Evolutionary conservation across 2,797 vertebrate species (phyloP).

Genomic region (Rachycentron canadum): DNA sequence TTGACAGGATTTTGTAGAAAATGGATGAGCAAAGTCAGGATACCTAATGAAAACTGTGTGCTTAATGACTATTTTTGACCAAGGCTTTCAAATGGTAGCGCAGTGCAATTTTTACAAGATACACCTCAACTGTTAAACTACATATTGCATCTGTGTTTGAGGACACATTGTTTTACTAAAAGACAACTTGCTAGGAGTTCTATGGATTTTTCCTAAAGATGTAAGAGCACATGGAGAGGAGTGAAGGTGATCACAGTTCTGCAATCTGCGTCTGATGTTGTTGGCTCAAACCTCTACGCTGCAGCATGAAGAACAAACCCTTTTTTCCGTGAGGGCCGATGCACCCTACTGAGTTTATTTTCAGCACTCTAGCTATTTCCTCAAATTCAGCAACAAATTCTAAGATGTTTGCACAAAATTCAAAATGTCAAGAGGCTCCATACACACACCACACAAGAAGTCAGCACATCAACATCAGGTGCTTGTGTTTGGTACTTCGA

Average conservation of each 20-base stretch:
- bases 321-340: slow-evolving; percentile 7
- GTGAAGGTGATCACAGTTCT: slow-evolving; percentile 32
- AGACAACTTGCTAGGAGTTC: slow-evolving; percentile 30
- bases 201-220: slow-evolving; percentile 18
- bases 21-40: slow-evolving; percentile 43
- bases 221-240: slow-evolving; percentile 54
- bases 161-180: slow-evolving; percentile 21
- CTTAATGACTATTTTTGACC: slow-evolving; percentile 38
- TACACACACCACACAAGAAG: slow-evolving; percentile 14
- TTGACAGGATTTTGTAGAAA: slow-evolving; percentile 73
- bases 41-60: slow-evolving; percentile 51
- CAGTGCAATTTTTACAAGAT: slow-evolving; percentile 48
- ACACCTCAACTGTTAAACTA: slow-evolving; percentile 35
- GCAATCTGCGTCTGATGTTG: slow-evolving; percentile 10
- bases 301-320: slow-evolving; percentile 10
- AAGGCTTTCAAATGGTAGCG: slow-evolving; percentile 49
- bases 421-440: slow-evolving; percentile 37
- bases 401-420: slow-evolving; percentile 24
- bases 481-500: slow-evolving; percentile 38
- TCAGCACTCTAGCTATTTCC: slow-evolving; percentile 2
- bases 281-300: slow-evolving; percentile 6
- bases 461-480: slow-evolving; percentile 24
- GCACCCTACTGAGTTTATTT: neutral
- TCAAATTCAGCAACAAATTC: slow-evolving; percentile 7
- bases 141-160: slow-evolving; percentile 10